These are phyloP conservation scores for Formica selysi DNA, from an alignment of 1,140 invertebrate genomes.

Conservation along the genomic window DNA sequence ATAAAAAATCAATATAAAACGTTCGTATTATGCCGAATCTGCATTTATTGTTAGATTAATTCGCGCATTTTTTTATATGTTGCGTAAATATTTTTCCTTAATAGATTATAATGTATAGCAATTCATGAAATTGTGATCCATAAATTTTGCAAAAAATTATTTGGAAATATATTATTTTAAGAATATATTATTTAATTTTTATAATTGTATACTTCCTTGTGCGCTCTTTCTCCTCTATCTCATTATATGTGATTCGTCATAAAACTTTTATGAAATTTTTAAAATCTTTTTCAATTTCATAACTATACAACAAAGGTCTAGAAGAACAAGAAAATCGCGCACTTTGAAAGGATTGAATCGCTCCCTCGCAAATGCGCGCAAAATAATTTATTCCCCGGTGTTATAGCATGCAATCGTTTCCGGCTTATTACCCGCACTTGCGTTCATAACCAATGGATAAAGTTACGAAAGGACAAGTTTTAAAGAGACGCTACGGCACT, in stretches of 20 bases:
- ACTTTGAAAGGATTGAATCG: not conserved
- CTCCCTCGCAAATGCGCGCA: slow-evolving; percentile 18
- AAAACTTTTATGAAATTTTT: no score
- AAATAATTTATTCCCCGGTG: slow-evolving; percentile 54
- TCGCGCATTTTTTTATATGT: not conserved
- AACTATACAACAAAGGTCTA: not conserved
- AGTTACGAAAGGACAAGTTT: slow-evolving; percentile 64
- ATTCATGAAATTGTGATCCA: no score
- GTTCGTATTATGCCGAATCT: not conserved
- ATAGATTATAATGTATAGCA: not conserved
- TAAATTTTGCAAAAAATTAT: no score
- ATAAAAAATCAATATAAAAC: not conserved
- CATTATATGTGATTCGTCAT: no score
- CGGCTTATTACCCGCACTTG: slow-evolving; percentile 42
- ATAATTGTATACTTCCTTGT: no score
- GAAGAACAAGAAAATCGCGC: not conserved
- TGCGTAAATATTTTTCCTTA: not conserved
- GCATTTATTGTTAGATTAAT: not conserved
- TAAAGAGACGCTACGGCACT: slow-evolving; percentile 10
- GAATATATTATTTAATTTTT: no score
- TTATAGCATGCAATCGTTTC: slow-evolving; percentile 52
- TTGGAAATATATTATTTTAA: no score
- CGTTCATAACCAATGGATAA: slow-evolving; percentile 44
- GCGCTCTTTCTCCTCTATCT: no score
- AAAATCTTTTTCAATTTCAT: no score